Evolutionary conservation across 2,797 vertebrate genomes (phyloP).

Genomic region (Aselliscus stoliczkanus): DNA sequence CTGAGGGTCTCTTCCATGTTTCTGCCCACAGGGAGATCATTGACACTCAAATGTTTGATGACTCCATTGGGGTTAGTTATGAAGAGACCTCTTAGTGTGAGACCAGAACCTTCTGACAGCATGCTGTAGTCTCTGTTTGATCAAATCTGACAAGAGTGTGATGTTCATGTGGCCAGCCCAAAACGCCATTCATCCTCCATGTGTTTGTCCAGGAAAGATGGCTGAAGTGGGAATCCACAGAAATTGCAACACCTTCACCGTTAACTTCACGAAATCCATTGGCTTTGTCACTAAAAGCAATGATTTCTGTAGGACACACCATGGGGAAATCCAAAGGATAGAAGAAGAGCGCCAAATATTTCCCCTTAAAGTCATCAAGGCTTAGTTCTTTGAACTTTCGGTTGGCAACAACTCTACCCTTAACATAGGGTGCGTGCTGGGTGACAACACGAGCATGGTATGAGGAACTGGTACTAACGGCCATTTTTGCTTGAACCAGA

Average conservation of each 20-base stretch:
- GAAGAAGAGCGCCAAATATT: conserved; percentile 95
- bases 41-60: conserved; percentile 90
- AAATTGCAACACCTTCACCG: conserved; percentile 91
- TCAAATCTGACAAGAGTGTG: conserved; percentile 90
- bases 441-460: conserved; percentile 82
- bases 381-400: conserved; percentile 92
- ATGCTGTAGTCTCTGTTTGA: conserved; percentile 91
- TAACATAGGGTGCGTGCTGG: conserved; percentile 88
- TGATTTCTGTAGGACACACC: conserved; percentile 93
- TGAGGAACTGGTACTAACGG: conserved; percentile 64
- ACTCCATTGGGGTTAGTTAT: conserved; percentile 90
- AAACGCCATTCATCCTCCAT: conserved; percentile 89
- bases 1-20: conserved; percentile 90
- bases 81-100: conserved; percentile 92
- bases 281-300: conserved; percentile 93
- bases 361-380: conserved; percentile 90
- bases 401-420: conserved; percentile 88
- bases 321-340: conserved; percentile 95
- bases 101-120: conserved; percentile 83
- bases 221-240: conserved; percentile 92
- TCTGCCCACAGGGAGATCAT: conserved; percentile 88
- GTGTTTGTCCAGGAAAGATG: conserved; percentile 94
- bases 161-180: conserved; percentile 92
- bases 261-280: conserved; percentile 92
- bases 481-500: background rate